Base-by-base conservation (phyloP, 1,140 invertebrate species). In the Temnothorax longispinosus region DNA sequence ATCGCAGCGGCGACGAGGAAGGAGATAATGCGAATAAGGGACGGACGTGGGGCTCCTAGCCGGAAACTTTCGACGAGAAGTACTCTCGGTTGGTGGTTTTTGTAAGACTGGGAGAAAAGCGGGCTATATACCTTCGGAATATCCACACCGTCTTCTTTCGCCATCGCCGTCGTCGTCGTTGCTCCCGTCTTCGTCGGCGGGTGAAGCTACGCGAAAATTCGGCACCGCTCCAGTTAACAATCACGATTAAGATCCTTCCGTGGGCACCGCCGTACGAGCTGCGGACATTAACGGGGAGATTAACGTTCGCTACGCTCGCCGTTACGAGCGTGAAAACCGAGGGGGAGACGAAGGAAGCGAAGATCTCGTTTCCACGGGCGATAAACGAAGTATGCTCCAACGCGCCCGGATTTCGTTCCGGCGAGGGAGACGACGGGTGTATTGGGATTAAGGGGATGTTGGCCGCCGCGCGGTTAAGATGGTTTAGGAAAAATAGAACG, bases 231-330 rank as follows among this genome's bases (percentile, higher is more conserved):
- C 75, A 72, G 74, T 85, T 87, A 87, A 90, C 85, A 77, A 91
- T 91, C 86, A 85, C 89, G 88, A 92, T 91, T 88, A 91, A 88
- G 89, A 87, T 88, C 81, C 85, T 85, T 75, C 47, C 64, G 60
- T 38, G 47, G 87, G 58, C 69, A n/a, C 50, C 72, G 62, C 32
- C 62, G 72, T 76, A 76, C 84, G 62, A 85, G 75, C 84, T 54
- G 60, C n/a, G 84, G 47, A 88, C 87, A 88, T 91, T 91, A 91
- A 78, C 87, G 78, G 64, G 32, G 62, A 86, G 88, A 91, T 91
- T 90, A 91, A 72, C 71, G 89, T 78, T 69, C 56, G 67, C 64
- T 56, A 75, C 52, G 44, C 10, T 44, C 50, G 54, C 32, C 76
- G 76, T 81, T 88, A 74, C 60, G 76, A 76, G 74, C 18, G 58